Percentiles rank a stretch among this genome's conserved stretches.
Conservation (phyloP, 1,140 invertebrate species). For the Drosophila nigrodunni region DNA sequence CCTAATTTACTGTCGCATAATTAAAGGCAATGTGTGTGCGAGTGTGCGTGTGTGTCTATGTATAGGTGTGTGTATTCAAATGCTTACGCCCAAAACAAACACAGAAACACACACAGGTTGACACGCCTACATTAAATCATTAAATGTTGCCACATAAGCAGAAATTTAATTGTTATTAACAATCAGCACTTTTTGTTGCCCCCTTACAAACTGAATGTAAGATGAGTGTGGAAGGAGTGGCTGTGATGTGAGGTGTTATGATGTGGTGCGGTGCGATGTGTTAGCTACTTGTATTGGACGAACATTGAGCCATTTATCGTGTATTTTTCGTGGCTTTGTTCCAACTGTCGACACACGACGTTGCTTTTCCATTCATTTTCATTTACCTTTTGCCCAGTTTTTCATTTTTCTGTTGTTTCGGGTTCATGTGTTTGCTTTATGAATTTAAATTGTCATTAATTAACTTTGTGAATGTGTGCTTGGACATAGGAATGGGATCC, state of each 20-base stretch:
- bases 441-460: constrained; percentile 83
- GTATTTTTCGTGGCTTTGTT: constrained; percentile 68
- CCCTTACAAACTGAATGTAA: background rate
- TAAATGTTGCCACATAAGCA: constrained; percentile 81
- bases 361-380: constrained; percentile 75
- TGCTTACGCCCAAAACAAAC: constrained; percentile 50
- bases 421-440: constrained; percentile 79
- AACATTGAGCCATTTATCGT: constrained; percentile 44
- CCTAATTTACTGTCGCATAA: constrained; percentile 80
- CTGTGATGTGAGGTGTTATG: background rate
- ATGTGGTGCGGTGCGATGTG: background rate
- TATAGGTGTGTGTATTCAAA: constrained; percentile 16
- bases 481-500: background rate
- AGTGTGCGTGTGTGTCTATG: constrained; percentile 19
- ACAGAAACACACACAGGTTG: constrained; percentile 25
- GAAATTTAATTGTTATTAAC: constrained; percentile 83
- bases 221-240: background rate
- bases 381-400: constrained; percentile 65
- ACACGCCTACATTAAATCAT: constrained; percentile 76
- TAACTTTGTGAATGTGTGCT: constrained; percentile 55
- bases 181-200: constrained; percentile 70
- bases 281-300: background rate
- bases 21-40: constrained; percentile 57
- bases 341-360: constrained; percentile 36
- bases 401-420: constrained; percentile 42